Evolutionary conservation across 1,140 invertebrate species (phyloP), one percentile per base, ranked within the genome.

Genomic region (Leptoteleia sp.): DNA sequence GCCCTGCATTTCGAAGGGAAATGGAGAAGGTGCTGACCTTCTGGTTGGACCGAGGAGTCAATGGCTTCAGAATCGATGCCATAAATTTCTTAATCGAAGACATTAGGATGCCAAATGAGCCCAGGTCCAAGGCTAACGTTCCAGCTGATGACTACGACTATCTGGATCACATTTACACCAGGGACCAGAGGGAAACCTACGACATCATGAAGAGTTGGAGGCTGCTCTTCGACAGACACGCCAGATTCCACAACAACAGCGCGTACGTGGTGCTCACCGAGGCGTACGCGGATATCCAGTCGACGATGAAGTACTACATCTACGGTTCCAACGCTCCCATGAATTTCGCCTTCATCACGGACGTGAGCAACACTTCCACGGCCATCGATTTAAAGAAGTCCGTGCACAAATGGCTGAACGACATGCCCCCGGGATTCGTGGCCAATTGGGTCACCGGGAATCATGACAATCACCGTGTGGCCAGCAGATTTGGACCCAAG

Each of bases 21-120:
- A 92, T 93, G 91, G 87, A 91, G 35, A 89, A 90, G 22, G 90
- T 91, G 5, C 84, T 91, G 65, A 83, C 72, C n/a, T 92, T 91
- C 83, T 95, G 94, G 94, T 62, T 95, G 0, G 90, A 93, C 13
- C 89, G 90, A 79, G 94, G 94, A 12, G 92, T 93, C 1, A 92
- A 93, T 83, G 94, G 94, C 0, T 94, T 95, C 81, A 87, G 93
- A 45, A 88, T 95, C 4, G 92, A 94, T 71, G 91, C 92, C 68
- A 84, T 94, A 0, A 90, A 91, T 16, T 73, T 78, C 65, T 54
- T 92, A n/a, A 90, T 90, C 31, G 94, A 95, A 88, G 87, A 90
- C 25, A 83, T 88, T 6, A 54, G 79, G 4, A 27, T 64, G 15
- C 89, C 91, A 0, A 91, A 93, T 80, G 93, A 93, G 78, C 91